phyloP scores from a whole-genome alignment of 30 jellyfish, hydroid and myxozoan genomes.

The Nemopilema nomurai region DNA sequence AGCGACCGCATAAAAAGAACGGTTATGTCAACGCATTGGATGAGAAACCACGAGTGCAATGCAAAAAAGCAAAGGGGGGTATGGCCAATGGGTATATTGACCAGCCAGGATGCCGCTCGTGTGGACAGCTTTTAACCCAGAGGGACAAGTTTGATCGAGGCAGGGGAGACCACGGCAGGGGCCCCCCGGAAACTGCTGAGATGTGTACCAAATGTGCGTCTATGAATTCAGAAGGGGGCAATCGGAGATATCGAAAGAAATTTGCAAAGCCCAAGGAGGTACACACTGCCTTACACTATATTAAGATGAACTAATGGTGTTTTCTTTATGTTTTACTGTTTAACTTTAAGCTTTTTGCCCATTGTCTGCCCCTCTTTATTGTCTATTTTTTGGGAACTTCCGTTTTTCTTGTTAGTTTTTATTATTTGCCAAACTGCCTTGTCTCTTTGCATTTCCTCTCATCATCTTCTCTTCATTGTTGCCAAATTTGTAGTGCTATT shows the following conservation, averaged over 20 bases:
- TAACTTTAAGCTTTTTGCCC: background rate
- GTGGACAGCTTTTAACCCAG: slow-evolving; percentile 73
- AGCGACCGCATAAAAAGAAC: slow-evolving; percentile 31
- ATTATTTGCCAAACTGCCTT: too few relatives aligned
- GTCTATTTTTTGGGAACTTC: too few relatives aligned
- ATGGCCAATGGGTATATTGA: slow-evolving; percentile 47
- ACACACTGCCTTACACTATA: background rate
- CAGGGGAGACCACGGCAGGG: slow-evolving; percentile 42
- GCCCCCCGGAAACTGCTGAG: slow-evolving; percentile 19
- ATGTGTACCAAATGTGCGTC: slow-evolving; percentile 65
- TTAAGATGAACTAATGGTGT: background rate
- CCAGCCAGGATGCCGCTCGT: slow-evolving; percentile 49
- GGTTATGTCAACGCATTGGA: slow-evolving; percentile 49
- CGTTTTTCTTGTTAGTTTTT: too few relatives aligned
- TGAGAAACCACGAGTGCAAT: slow-evolving; percentile 32
- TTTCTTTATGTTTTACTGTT: background rate
- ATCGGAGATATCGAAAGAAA: slow-evolving; percentile 49
- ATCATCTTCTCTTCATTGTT: too few relatives aligned
- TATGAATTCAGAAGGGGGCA: slow-evolving; percentile 48
- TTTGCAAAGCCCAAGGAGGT: slow-evolving; percentile 51
- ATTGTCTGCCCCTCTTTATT: background rate
- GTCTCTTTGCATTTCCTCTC: too few relatives aligned
- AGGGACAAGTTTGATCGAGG: slow-evolving; percentile 55
- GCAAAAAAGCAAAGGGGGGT: slow-evolving; percentile 37
- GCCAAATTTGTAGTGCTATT: too few relatives aligned